Conservation (phyloP, 2,888 invertebrate genomes). For the Epirrhoe tristata region DNA sequence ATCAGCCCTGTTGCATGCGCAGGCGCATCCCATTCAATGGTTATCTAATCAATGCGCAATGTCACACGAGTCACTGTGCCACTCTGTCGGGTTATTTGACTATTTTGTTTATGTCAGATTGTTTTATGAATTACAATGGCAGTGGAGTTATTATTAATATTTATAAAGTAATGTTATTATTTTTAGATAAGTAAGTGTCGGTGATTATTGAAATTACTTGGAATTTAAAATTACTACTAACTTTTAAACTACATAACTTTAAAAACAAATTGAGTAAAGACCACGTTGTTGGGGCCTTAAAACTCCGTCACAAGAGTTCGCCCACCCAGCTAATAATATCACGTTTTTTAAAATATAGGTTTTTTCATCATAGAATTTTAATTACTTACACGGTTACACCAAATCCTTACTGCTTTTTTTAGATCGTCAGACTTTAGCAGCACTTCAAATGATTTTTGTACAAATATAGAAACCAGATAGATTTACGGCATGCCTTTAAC, state of each 20-base stretch:
- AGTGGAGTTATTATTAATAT: neutral
- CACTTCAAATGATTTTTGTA: neutral
- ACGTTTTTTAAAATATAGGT: no score
- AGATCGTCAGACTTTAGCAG: neutral
- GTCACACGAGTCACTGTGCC: constrained; percentile 65
- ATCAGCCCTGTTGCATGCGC: constrained; percentile 39
- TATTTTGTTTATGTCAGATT: constrained; percentile 20
- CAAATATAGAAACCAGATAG: neutral
- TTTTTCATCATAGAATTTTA: neutral
- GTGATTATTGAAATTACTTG: no score
- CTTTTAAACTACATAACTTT: no score
- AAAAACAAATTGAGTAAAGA: no score
- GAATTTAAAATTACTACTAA: no score
- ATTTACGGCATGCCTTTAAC: neutral
- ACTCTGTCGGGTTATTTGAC: constrained; percentile 33
- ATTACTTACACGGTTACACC: neutral
- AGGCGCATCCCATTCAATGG: constrained; percentile 63
- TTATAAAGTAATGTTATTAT: no score
- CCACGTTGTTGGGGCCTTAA: no score
- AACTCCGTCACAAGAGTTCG: no score
- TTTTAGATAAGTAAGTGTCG: no score
- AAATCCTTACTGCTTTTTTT: neutral
- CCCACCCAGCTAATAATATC: no score
- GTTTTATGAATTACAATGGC: constrained; percentile 35
- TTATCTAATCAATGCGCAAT: constrained; percentile 73